Evolutionary conservation across 2,797 vertebrate species (phyloP), one percentile per base, ranked within the genome.

Genomic region (Cossypha dichroa): DNA sequence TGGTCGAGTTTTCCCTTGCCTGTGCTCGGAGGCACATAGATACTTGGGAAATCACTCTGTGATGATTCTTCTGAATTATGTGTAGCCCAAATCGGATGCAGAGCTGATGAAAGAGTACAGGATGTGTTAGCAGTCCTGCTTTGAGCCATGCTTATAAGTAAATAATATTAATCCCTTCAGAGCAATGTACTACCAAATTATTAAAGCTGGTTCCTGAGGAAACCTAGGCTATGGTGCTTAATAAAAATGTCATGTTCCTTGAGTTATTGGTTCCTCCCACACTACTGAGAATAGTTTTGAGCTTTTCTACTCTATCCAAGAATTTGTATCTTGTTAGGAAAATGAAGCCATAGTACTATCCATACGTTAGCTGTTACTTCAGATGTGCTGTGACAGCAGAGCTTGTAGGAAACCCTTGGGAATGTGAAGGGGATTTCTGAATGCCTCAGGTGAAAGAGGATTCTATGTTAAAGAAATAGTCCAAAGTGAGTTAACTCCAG

Each of bases 121-220:
- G 91, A 92, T 86, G 60, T 84, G 51, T 96, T 89, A 72, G 94
- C 76, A 60, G 55, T 91, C 90, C 66, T 88, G 73, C 92, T 52
- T 69, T 23, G 29, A 91, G 91, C 88, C 74, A 64, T 85, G 51
- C 49, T 83, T 94, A 26, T 73, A 93, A 96, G 97, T 93, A 94
- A 95, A 95, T 95, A 96, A 96, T 96, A 95, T 97, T 96, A 97
- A 97, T 96, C 91, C 81, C 82, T 90, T 95, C 43, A 90, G 96
- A 97, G 96, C 75, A 84, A 94, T 95, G 92, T 81, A 82, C 73
- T 81, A 40, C 83, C 85, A 92, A 97, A 95, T 97, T 95, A 96
- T 96, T 94, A 95, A 96, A 93, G 84, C 75, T 88, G 28, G 85
- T 94, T 97, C 89, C 92, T 73, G 87, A 97, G 96, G 95, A 97